Conservation (phyloP, 2,113 vertebrate genomes). For the Chaetodon auriga region DNA sequence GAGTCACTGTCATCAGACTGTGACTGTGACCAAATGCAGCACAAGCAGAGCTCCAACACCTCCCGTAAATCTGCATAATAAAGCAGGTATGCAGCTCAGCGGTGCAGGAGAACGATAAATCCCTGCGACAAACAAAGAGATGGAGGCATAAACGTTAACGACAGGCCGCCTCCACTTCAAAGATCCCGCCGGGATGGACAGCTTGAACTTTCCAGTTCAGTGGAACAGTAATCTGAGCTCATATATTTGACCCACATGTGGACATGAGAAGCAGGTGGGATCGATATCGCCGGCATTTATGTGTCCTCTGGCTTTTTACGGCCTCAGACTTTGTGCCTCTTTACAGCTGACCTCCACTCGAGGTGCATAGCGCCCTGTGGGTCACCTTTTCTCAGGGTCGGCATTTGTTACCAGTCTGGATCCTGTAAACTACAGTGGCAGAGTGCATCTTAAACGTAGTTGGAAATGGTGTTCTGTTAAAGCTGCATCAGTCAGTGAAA, state of each 20-base stretch:
- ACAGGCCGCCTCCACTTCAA: conserved; percentile 5
- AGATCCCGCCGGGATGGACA: background rate
- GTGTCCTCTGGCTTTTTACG: conserved; percentile 4
- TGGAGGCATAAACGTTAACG: conserved; percentile 32
- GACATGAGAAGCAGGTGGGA: conserved; percentile 15
- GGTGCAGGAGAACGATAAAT: conserved; percentile 25
- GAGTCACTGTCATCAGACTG: conserved; percentile 11
- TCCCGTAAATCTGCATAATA: conserved; percentile 56
- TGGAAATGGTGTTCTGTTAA: no score
- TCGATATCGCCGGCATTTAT: background rate
- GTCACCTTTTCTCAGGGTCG: no score
- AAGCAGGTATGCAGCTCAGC: background rate
- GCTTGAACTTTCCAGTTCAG: background rate
- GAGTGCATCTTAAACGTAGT: no score
- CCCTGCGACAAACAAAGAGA: conserved; percentile 25
- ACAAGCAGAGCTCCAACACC: conserved; percentile 16
- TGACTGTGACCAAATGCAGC: background rate
- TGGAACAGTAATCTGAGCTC: background rate
- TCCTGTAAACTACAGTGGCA: no score
- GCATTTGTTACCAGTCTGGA: no score
- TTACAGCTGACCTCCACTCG: conserved; percentile 5
- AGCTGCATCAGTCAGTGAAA: no score
- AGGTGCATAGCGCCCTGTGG: background rate
- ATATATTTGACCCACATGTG: conserved; percentile 28
- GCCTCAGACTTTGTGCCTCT: conserved; percentile 9